These are phyloP conservation scores for Herminia tarsipennalis DNA, from an alignment of 2,888 invertebrate species.

Conservation along the genomic window DNA sequence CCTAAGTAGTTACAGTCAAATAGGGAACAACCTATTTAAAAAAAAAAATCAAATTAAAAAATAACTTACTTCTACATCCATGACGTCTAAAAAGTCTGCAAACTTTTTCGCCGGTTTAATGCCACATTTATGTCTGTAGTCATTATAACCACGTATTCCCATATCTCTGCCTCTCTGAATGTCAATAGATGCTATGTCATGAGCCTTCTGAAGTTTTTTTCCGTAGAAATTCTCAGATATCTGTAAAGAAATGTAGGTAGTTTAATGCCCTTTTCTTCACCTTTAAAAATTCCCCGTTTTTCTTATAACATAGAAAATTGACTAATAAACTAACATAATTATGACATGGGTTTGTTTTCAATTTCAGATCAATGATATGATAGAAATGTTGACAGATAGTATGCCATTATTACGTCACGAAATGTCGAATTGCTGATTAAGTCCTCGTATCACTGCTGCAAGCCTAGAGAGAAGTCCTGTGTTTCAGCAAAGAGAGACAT, in stretches of 20 bases:
- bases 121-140: constrained; percentile 65
- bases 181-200: constrained; percentile 60
- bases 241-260: constrained; percentile 34
- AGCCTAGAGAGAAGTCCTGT: too few relatives aligned
- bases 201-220: constrained; percentile 54
- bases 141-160: constrained; percentile 68
- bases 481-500: too few relatives aligned
- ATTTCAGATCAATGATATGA: too few relatives aligned
- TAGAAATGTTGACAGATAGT: too few relatives aligned
- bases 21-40: not conserved
- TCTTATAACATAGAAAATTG: not conserved
- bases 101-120: constrained; percentile 60
- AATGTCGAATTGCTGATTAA: too few relatives aligned
- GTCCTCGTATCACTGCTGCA: too few relatives aligned
- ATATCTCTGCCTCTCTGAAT: constrained; percentile 71
- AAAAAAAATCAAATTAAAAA: not conserved
- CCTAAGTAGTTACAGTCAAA: too few relatives aligned
- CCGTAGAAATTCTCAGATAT: constrained; percentile 66
- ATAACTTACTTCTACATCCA: constrained; percentile 61
- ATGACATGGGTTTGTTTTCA: too few relatives aligned
- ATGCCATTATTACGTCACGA: too few relatives aligned
- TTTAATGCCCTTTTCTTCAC: not conserved
- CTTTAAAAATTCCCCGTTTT: not conserved
- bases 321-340: not conserved
- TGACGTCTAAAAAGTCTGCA: constrained; percentile 64